Conservation (phyloP, 2,888 invertebrate species). For the Lottia scabra region DNA sequence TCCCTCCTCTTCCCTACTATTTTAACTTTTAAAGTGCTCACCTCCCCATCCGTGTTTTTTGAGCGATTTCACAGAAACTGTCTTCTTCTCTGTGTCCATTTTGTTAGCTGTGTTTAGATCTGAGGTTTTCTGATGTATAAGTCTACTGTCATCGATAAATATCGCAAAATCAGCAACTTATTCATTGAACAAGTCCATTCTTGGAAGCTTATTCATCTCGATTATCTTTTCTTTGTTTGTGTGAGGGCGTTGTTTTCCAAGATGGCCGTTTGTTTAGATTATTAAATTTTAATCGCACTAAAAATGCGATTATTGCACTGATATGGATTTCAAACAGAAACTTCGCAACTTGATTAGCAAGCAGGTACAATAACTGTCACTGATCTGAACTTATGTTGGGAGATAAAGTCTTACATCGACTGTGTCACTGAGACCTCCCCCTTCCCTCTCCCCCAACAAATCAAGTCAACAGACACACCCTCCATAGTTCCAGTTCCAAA, state of each 20-base stretch:
- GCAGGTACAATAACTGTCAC: conserved; percentile 38
- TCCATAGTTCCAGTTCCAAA: too few species aligned
- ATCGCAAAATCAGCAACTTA: neutral
- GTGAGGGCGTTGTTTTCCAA: conserved; percentile 13
- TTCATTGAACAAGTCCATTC: neutral
- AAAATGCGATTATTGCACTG: neutral
- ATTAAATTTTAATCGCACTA: conserved; percentile 24
- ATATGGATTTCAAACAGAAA: conserved; percentile 60
- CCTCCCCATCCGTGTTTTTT: conserved; percentile 44
- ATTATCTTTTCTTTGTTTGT: conserved; percentile 11
- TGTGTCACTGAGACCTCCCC: neutral
- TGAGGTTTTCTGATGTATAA: neutral
- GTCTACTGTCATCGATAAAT: neutral
- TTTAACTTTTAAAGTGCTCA: conserved; percentile 16
- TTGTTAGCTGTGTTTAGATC: neutral
- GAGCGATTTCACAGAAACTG: conserved; percentile 31
- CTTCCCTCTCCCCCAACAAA: too few species aligned
- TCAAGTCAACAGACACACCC: too few species aligned
- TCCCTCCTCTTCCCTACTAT: too few species aligned
- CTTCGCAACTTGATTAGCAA: conserved; percentile 56
- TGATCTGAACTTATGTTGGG: neutral
- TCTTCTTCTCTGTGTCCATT: neutral
- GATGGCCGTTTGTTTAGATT: conserved; percentile 16
- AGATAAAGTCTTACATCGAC: neutral
- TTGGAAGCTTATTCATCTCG: neutral